Evolutionary conservation across 2,113 vertebrate genomes (phyloP).

Genomic region (Callithrix jacchus): DNA sequence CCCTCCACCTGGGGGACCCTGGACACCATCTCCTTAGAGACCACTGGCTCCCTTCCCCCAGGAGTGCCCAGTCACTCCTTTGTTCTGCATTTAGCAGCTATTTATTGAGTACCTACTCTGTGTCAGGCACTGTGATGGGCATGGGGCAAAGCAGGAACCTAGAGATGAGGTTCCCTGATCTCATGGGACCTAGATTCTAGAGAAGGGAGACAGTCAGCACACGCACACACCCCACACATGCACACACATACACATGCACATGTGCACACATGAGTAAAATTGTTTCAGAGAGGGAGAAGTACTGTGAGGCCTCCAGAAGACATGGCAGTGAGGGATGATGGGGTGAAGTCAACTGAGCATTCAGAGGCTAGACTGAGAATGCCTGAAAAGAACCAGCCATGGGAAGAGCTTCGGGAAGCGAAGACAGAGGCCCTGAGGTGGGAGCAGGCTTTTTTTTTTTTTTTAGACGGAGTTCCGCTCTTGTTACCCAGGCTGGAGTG

Average conservation of each 20-base stretch:
- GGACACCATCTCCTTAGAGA: neutral
- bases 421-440: neutral
- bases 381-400: neutral
- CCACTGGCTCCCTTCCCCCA: neutral
- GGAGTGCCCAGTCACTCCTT: neutral
- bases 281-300: fast-evolving
- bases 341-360: neutral
- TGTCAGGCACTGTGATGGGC: neutral
- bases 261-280: fast-evolving
- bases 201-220: neutral
- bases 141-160: neutral
- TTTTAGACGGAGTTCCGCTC: too few relatives aligned
- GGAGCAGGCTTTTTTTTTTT: neutral
- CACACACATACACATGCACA: fast-evolving
- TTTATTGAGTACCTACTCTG: slow-evolving; percentile 53
- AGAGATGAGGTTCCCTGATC: neutral
- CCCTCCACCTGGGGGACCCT: neutral
- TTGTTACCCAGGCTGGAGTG: too few relatives aligned
- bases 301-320: fast-evolving
- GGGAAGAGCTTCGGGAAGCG: neutral
- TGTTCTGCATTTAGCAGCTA: slow-evolving; percentile 49
- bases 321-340: neutral
- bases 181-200: neutral
- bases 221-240: too few relatives aligned
- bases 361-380: neutral